Conservation (phyloP, 2,113 vertebrate species). For the Larimichthys crocea region DNA sequence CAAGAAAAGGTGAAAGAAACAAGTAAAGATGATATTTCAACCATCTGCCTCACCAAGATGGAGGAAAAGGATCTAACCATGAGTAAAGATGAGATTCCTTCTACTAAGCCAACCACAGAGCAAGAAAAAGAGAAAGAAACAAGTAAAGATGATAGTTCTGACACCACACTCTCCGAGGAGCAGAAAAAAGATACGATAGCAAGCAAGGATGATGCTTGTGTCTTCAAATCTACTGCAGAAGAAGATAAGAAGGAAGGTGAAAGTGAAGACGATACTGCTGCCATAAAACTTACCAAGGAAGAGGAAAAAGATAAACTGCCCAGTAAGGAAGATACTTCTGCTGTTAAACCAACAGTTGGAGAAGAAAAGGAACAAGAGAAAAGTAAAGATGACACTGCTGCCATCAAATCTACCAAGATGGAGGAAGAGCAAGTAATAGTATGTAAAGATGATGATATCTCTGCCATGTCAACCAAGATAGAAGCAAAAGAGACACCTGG, state of each 20-base stretch:
- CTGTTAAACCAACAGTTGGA: slow-evolving; percentile 21
- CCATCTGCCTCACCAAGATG: not conserved
- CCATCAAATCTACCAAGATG: slow-evolving; percentile 3
- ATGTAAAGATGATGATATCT: slow-evolving; percentile 31
- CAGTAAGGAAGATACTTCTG: slow-evolving; percentile 28
- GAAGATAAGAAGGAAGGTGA: slow-evolving; percentile 16
- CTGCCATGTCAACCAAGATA: not conserved
- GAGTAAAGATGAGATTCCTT: slow-evolving; percentile 35
- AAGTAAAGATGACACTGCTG: slow-evolving; percentile 22
- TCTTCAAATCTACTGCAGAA: slow-evolving; percentile 19
- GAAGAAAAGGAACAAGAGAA: slow-evolving; percentile 41
- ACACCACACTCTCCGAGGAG: slow-evolving; percentile 17
- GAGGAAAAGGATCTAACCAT: slow-evolving; percentile 25
- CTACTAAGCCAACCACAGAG: slow-evolving; percentile 19
- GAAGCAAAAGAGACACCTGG: slow-evolving; percentile 41
- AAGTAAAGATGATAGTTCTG: slow-evolving; percentile 36
- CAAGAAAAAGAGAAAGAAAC: slow-evolving; percentile 37
- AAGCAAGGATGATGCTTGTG: slow-evolving; percentile 9
- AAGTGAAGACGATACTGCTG: slow-evolving; percentile 20
- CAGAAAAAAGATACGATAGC: slow-evolving; percentile 23
- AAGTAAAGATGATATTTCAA: slow-evolving; percentile 37
- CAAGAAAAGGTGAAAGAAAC: slow-evolving; percentile 36
- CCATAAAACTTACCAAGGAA: not conserved
- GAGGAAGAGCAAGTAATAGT: slow-evolving; percentile 21
- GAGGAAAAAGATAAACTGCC: slow-evolving; percentile 40